phyloP scores from a whole-genome alignment of 2,113 vertebrate species.

The Cololabis saira region DNA sequence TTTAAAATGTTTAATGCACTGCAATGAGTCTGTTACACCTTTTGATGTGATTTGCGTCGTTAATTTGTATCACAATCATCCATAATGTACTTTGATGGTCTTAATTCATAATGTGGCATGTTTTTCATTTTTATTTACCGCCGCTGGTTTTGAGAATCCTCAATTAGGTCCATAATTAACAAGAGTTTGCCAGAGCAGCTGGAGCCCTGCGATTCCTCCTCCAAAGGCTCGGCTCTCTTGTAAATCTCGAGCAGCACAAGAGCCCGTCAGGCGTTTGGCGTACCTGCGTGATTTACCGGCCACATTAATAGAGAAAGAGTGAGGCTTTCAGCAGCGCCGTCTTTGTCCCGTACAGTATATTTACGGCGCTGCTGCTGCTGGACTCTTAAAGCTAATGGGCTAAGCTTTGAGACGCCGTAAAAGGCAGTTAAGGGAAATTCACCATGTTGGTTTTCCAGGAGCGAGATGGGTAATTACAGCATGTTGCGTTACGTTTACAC shows the following conservation, averaged over 20 bases:
- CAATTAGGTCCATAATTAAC: too few species aligned
- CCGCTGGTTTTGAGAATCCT: too few species aligned
- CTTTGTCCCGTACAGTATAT: slow-evolving; percentile 9
- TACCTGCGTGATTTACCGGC: slow-evolving; percentile 30
- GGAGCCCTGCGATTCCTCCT: slow-evolving; percentile 3
- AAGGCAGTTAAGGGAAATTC: slow-evolving; percentile 8
- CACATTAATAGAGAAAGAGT: slow-evolving; percentile 25
- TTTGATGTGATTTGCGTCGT: too few species aligned
- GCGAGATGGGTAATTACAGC: too few species aligned
- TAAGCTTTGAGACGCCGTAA: not conserved
- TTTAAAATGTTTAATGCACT: too few species aligned
- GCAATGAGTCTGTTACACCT: too few species aligned
- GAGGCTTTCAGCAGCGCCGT: slow-evolving; percentile 18
- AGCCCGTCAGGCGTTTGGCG: slow-evolving; percentile 1
- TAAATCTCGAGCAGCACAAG: slow-evolving; percentile 20
- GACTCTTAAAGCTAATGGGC: slow-evolving; percentile 24
- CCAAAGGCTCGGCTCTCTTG: not conserved
- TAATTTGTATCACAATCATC: too few species aligned
- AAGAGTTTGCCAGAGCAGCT: not conserved
- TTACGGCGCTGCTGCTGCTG: slow-evolving; percentile 15
- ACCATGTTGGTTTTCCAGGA: not conserved
- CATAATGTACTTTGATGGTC: too few species aligned
- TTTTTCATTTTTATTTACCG: too few species aligned
- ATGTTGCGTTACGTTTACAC: too few species aligned
- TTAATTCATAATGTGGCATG: too few species aligned